Percentiles rank a stretch among this genome's conserved stretches.
phyloP scores from a whole-genome alignment of 2,888 invertebrate genomes.

The Acanthosoma haemorrhoidale region DNA sequence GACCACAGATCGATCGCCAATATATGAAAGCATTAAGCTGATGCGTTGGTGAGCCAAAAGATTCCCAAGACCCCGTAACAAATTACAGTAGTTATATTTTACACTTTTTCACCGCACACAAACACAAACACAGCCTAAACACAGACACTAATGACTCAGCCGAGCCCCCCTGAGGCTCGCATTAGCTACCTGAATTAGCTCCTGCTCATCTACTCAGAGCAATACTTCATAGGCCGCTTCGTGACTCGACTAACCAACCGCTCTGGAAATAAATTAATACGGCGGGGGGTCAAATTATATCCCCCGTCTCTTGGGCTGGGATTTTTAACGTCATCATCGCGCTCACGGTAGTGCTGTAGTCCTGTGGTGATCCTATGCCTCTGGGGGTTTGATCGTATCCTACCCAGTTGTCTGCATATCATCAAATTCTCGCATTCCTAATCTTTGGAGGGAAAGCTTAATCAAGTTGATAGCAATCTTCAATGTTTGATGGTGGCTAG shows the following conservation, averaged over 20 bases:
- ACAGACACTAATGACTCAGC: too few species aligned
- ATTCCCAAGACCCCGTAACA: too few species aligned
- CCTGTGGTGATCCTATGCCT: too few species aligned
- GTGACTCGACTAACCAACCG: neutral
- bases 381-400: too few species aligned
- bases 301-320: neutral
- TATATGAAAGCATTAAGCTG: too few species aligned
- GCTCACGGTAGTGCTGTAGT: conserved; percentile 10
- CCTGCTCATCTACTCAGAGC: neutral
- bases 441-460: too few species aligned
- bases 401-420: too few species aligned
- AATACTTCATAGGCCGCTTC: neutral
- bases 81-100: neutral
- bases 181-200: conserved; percentile 7
- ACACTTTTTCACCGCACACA: neutral
- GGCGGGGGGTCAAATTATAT: conserved; percentile 11
- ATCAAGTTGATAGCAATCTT: too few species aligned
- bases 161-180: neutral
- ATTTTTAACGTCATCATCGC: conserved; percentile 7
- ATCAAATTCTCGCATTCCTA: too few species aligned
- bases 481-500: too few species aligned
- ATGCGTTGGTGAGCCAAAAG: too few species aligned
- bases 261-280: conserved; percentile 7
- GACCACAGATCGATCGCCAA: too few species aligned
- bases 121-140: neutral